Conservation (phyloP, 2,888 invertebrate species). For the Oithona nana region DNA sequence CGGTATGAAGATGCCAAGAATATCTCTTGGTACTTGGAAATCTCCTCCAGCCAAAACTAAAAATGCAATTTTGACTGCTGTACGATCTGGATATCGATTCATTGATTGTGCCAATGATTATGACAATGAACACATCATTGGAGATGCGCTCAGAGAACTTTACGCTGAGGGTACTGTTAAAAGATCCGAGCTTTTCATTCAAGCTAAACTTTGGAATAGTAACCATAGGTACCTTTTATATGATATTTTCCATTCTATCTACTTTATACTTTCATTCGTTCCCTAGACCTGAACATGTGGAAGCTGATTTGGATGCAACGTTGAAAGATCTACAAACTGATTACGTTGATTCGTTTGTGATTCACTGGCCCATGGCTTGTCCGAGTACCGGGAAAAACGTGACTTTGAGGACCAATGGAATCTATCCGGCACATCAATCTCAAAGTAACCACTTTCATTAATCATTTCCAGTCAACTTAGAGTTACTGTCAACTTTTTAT, state of each 20-base stretch:
- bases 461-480: too few species aligned
- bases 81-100: conserved; percentile 6
- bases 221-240: too few species aligned
- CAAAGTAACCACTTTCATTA: too few species aligned
- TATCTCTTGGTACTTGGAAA: not conserved
- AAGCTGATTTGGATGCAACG: conserved; percentile 6
- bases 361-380: conserved; percentile 14
- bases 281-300: conserved; percentile 13
- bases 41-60: not conserved
- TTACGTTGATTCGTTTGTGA: conserved; percentile 12
- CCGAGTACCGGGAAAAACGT: conserved; percentile 2
- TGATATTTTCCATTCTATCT: too few species aligned
- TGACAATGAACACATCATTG: conserved; percentile 6
- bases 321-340: conserved; percentile 13
- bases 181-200: conserved; percentile 1
- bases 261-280: too few species aligned
- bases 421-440: conserved; percentile 4
- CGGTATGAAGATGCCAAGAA: not conserved
- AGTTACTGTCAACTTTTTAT: too few species aligned
- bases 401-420: not conserved
- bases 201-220: conserved; percentile 12
- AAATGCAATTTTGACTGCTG: not conserved
- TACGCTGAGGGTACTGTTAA: not conserved
- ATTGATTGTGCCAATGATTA: conserved; percentile 11
- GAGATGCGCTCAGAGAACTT: conserved; percentile 3